These are phyloP conservation scores for Eulithis testata DNA, from an alignment of 2,888 invertebrate species.

Conservation along the genomic window DNA sequence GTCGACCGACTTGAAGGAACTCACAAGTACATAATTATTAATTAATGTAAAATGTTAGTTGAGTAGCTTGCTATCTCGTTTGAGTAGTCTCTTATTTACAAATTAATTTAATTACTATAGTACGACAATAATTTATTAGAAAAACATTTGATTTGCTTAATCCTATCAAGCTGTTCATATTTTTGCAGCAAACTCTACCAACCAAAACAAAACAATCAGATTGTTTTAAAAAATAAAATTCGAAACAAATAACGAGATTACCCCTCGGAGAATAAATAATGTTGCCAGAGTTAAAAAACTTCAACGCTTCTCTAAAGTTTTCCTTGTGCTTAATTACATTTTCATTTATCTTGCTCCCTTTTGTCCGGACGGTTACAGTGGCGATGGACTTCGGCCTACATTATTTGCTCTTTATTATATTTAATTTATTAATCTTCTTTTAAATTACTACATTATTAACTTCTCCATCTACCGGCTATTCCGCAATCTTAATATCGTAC, in stretches of 20 bases:
- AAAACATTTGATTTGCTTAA: too few species aligned
- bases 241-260: slow-evolving; percentile 68
- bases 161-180: not conserved
- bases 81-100: too few species aligned
- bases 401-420: slow-evolving; percentile 25
- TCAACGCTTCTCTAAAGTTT: slow-evolving; percentile 73
- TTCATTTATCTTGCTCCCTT: slow-evolving; percentile 76
- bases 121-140: too few species aligned
- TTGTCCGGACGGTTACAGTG: slow-evolving; percentile 49
- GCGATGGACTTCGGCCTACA: slow-evolving; percentile 50
- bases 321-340: slow-evolving; percentile 77
- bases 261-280: slow-evolving; percentile 69
- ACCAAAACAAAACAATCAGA: slow-evolving; percentile 26
- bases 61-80: too few species aligned
- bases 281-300: slow-evolving; percentile 66
- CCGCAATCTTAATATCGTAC: too few species aligned
- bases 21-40: too few species aligned
- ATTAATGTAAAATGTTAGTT: too few species aligned
- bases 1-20: too few species aligned
- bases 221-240: slow-evolving; percentile 47
- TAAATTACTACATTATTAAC: not conserved
- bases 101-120: too few species aligned
- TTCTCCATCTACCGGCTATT: too few species aligned
- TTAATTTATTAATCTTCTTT: slow-evolving; percentile 19
- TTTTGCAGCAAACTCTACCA: slow-evolving; percentile 8